phyloP scores from a whole-genome alignment of 2,888 invertebrate species.

The Rhaphigaster nebulosa region DNA sequence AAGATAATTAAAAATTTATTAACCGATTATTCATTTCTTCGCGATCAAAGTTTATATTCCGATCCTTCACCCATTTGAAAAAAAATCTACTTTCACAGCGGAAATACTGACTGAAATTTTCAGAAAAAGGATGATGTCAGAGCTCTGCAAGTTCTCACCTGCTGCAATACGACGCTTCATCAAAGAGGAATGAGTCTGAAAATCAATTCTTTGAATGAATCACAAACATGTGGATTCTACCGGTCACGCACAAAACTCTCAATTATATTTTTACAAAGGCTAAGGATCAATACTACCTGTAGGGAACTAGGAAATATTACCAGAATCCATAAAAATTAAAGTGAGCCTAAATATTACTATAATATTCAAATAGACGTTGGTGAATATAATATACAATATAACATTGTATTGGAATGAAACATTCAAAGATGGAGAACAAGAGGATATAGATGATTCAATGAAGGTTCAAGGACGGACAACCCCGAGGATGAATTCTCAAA shows the following conservation, averaged over 20 bases:
- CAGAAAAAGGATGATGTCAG: background rate
- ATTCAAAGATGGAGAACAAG: background rate
- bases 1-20: background rate
- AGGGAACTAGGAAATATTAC: background rate
- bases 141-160: background rate
- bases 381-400: no score
- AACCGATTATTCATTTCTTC: background rate
- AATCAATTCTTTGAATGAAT: slow-evolving; percentile 38
- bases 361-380: background rate
- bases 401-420: background rate
- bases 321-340: background rate
- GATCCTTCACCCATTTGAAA: background rate
- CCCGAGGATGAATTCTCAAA: background rate
- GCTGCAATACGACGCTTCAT: slow-evolving; percentile 3
- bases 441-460: background rate
- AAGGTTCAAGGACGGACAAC: background rate
- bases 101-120: background rate
- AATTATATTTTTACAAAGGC: background rate
- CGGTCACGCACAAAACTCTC: slow-evolving; percentile 33
- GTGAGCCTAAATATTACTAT: background rate
- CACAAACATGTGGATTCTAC: slow-evolving; percentile 17
- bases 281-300: background rate
- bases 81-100: background rate
- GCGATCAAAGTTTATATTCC: background rate
- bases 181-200: slow-evolving; percentile 5